Evolutionary conservation across 2,797 vertebrate genomes (phyloP), one percentile per base, ranked within the genome.

Genomic region (Acipenser ruthenus): DNA sequence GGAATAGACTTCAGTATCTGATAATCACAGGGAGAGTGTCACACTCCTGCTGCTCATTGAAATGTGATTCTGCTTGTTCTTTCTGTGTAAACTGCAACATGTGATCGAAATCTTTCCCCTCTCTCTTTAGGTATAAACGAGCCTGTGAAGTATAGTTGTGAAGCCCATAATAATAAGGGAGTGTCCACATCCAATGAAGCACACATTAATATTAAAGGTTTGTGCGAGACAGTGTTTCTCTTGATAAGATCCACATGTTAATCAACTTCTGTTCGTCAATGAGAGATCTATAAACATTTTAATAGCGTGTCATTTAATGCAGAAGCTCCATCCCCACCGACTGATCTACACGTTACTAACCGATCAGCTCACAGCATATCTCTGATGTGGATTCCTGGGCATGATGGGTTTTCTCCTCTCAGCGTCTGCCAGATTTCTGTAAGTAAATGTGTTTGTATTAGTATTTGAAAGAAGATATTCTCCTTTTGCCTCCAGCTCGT

Each of bases 201-300:
- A 58, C 87, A 84, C 53, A 71, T 98, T 82, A 93, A 95, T 72
- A 85, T 98, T 64, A 99, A 97, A 94, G 94, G 96, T 97, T 37
- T 37, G 37, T 37, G 37, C 37, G 37, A 37, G 37, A 37, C 37
- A 37, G 37, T 5, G 37, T 37, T 37, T 37, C 37, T 37, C 4
- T 79, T 0, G 23, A 49, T 12, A 62, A 49, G 60, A 48, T 8
- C 3, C 66, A 23, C 49, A 37, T 47, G 18, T 37, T 64, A 8
- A 37, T 37, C 37, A 37, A 5, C 37, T 37, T 37, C 37, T 37
- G 37, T 5, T 37, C 3, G 4, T 37, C 37, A 37, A 37, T 37
- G 37, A 37, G 37, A 37, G 37, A 37, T 37, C 37, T 37, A 37
- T 37, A 37, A 37, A 37, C 37, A 37, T 37, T 37, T 37, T 37